Evolutionary conservation across 2,797 vertebrate species (phyloP), one percentile per base, ranked within the genome.

Genomic region (Tenualosa thibaudeaui): DNA sequence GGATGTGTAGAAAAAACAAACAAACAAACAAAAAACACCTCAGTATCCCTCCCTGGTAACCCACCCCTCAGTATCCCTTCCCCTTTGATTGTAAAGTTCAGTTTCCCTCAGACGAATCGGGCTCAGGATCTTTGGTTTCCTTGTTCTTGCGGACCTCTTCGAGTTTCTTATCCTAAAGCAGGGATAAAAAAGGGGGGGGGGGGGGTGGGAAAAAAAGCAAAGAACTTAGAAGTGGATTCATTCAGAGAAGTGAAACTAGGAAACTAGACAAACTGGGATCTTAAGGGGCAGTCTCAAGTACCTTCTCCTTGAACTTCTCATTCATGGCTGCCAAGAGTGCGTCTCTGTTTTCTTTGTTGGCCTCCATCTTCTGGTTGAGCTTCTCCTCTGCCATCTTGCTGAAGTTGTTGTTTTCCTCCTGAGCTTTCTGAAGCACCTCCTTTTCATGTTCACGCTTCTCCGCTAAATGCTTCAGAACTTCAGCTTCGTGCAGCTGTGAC

Each of bases 301-400:
- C 98, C 96, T 98, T 97, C 93, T 99, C 98, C 91, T 97, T 95
- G 93, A 99, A 98, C 85, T 98, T 97, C 89, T 99, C 98, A 89
- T 95, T 96, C 88, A 98, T 98, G 1, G 97, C 98, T 26, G 98
- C 98, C 94, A 97, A 96, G 68, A 97, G 94, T 13, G 98, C 98
- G 82, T 97, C 96, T 15, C 97, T 96, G 90, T 99, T 99, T 89
- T 98, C 98, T 90, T 99, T 98, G 93, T 96, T 98, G 49, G 98
- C 97, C 94, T 99, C 98, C 97, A 99, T 98, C 93, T 98, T 99
- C 92, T 95, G 96, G 91, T 97, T 96, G 89, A 99, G 95, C 89
- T 98, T 99, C 93, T 99, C 98, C 90, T 98, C 98, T 9, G 98
- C 97, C 97, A 98, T 97, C 92, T 98, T 99, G 90, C 97, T 98